Evolutionary conservation across 2,888 invertebrate species (phyloP).

Genomic region (Epinotia demarniana): DNA sequence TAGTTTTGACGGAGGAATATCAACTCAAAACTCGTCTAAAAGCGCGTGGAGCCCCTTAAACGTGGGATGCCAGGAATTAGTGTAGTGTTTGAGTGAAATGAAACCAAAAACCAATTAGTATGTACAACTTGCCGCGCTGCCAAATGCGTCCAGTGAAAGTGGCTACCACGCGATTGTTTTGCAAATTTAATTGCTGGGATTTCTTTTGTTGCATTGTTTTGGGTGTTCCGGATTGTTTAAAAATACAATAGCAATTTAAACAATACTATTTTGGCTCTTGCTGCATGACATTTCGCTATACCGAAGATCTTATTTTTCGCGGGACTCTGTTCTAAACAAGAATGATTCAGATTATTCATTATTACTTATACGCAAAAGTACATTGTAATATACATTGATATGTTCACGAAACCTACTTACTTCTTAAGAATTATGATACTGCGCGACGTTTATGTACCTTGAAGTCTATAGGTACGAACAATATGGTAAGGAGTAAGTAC

Average conservation of each 20-base stretch:
- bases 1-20: too few species aligned
- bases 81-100: constrained; percentile 16
- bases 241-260: not conserved
- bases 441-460: too few species aligned
- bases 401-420: too few species aligned
- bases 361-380: too few species aligned
- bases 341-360: too few species aligned
- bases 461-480: too few species aligned
- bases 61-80: constrained; percentile 2
- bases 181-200: constrained; percentile 24
- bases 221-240: not conserved
- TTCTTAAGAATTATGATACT: too few species aligned
- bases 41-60: too few species aligned
- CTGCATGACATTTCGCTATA: not conserved
- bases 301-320: not conserved
- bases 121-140: constrained; percentile 11
- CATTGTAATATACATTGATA: too few species aligned
- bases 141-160: constrained; percentile 35
- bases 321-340: too few species aligned
- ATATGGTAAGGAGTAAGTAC: too few species aligned
- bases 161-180: constrained; percentile 22
- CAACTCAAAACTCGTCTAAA: too few species aligned
- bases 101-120: constrained; percentile 29
- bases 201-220: not conserved
- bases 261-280: not conserved